Conservation (phyloP, 2,888 invertebrate species). For the Synergus itoensis region DNA sequence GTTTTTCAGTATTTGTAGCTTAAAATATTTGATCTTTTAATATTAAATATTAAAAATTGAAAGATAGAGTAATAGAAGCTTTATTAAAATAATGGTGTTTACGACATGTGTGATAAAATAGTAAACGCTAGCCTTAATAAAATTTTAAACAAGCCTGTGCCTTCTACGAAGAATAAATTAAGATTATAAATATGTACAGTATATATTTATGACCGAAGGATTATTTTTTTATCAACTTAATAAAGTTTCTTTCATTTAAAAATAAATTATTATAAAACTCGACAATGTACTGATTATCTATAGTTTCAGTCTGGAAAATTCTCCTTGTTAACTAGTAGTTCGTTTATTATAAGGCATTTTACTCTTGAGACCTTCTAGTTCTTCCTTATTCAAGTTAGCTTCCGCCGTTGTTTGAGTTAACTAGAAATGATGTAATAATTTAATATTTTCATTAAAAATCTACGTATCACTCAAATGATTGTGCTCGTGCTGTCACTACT, state of each 20-base stretch:
- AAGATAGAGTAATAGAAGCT: neutral
- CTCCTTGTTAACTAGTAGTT: slow-evolving; percentile 42
- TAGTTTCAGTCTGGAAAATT: neutral
- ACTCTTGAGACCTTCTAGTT: slow-evolving; percentile 79
- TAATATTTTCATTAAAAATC: slow-evolving; percentile 62
- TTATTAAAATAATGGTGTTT: neutral
- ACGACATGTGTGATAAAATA: neutral
- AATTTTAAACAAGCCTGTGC: neutral
- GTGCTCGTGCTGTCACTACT: slow-evolving; percentile 77
- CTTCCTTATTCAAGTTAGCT: slow-evolving; percentile 80
- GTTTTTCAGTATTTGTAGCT: neutral
- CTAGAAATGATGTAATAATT: slow-evolving; percentile 63
- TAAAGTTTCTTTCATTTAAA: slow-evolving; percentile 26
- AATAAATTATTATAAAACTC: neutral
- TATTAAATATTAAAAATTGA: neutral
- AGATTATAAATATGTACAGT: slow-evolving; percentile 9
- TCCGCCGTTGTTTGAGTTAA: slow-evolving; percentile 84
- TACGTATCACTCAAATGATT: slow-evolving; percentile 80
- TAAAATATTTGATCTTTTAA: neutral
- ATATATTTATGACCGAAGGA: neutral
- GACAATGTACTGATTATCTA: slow-evolving; percentile 35
- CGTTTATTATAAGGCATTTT: slow-evolving; percentile 62
- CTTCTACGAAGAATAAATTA: neutral
- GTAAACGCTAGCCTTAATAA: neutral
- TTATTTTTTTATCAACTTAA: slow-evolving; percentile 1